Percentiles rank a stretch among this genome's conserved stretches.
phyloP scores from a whole-genome alignment of 2,113 vertebrate species.

The Syrmaticus mikado region DNA sequence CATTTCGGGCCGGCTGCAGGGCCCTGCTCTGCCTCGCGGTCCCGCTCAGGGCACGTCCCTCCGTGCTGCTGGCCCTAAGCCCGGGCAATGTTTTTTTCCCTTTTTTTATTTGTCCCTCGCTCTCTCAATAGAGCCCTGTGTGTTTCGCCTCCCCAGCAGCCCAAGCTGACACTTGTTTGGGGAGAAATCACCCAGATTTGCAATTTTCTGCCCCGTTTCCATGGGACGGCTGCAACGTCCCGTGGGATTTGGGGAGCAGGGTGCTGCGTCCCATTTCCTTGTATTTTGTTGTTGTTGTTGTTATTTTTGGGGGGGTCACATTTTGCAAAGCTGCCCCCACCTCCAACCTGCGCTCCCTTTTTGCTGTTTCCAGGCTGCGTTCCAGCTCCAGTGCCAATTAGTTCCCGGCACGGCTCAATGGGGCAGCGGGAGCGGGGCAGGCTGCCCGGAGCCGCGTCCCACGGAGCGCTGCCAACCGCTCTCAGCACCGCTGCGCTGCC shows the following conservation, averaged over 20 bases:
- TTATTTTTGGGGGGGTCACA: neutral
- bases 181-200: constrained; percentile 9
- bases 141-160: constrained; percentile 28
- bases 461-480: neutral
- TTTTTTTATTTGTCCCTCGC: neutral
- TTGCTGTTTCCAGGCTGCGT: neutral
- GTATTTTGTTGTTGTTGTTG: neutral
- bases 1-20: constrained; percentile 37
- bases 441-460: neutral
- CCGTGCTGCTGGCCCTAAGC: neutral
- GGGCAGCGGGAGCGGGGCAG: constrained; percentile 35
- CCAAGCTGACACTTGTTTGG: constrained; percentile 39
- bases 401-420: constrained; percentile 23
- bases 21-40: neutral
- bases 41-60: constrained; percentile 58
- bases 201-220: neutral
- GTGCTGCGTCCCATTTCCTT: neutral
- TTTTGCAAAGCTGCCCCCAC: neutral
- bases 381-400: constrained; percentile 54
- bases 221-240: neutral
- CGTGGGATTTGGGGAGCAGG: neutral
- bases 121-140: constrained; percentile 58
- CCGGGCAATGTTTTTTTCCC: neutral
- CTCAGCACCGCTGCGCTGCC: neutral
- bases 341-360: neutral